These are phyloP conservation scores for Rhagonycha fulva DNA, from an alignment of 2,888 invertebrate species.

Conservation along the genomic window DNA sequence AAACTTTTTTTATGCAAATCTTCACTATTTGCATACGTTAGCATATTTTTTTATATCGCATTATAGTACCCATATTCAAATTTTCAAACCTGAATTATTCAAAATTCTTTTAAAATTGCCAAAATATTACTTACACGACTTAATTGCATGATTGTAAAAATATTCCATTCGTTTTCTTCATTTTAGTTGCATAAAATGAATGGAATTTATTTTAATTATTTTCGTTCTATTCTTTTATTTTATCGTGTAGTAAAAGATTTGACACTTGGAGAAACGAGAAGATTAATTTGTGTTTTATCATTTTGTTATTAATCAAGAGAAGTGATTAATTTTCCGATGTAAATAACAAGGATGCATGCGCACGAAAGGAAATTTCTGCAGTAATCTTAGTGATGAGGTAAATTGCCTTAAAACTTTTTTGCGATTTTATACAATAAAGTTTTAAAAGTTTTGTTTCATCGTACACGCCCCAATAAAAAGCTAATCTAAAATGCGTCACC, in stretches of 20 bases:
- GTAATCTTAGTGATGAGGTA: background rate
- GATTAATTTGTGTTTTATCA: background rate
- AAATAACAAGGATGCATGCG: background rate
- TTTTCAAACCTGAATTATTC: background rate
- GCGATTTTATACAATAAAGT: slow-evolving; percentile 21
- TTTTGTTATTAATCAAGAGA: background rate
- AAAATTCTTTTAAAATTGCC: background rate
- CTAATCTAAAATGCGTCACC: slow-evolving; percentile 56
- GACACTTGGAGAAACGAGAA: background rate
- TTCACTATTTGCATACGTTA: background rate
- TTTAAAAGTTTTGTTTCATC: slow-evolving; percentile 25
- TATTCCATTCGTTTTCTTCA: background rate
- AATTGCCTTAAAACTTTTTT: background rate
- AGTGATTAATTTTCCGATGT: background rate
- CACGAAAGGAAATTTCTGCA: background rate
- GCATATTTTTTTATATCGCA: background rate
- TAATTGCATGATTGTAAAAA: background rate
- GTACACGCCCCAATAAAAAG: slow-evolving; percentile 51
- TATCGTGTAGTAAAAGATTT: background rate
- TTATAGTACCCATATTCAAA: background rate
- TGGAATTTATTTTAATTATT: background rate
- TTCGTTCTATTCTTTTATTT: background rate
- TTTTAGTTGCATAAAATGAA: background rate
- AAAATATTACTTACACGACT: background rate
- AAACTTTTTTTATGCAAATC: background rate